Percentiles rank a stretch among this genome's conserved stretches.
Conservation (phyloP, 2,797 vertebrate genomes). For the Coluber constrictor region DNA sequence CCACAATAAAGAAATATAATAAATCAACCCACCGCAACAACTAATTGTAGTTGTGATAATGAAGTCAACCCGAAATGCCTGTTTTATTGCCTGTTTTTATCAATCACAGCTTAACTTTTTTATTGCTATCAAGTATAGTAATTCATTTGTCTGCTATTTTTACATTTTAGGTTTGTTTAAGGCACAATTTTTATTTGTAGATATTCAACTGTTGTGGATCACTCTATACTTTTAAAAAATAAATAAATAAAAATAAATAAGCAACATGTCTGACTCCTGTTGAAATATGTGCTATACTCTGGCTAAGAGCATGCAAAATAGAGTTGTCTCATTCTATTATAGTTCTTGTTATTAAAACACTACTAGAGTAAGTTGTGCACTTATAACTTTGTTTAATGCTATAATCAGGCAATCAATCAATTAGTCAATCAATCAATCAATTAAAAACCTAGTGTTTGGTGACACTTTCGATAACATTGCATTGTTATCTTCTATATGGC, state of each 20-base stretch:
- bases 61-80: not conserved
- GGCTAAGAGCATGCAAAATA: not conserved
- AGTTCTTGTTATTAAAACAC: not conserved
- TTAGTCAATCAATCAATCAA: not conserved
- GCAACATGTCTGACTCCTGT: not conserved
- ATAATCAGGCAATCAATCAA: not conserved
- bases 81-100: not conserved
- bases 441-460: not conserved
- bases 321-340: not conserved
- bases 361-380: not conserved
- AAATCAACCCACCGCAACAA: not conserved
- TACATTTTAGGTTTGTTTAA: not conserved
- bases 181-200: not conserved
- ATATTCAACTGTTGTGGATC: not conserved
- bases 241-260: not conserved
- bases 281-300: not conserved
- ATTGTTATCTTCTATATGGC: conserved; percentile 10
- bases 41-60: not conserved
- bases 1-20: not conserved
- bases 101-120: not conserved
- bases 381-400: not conserved
- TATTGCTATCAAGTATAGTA: not conserved
- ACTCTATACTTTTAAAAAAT: not conserved
- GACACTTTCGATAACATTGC: not conserved
- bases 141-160: not conserved